Percentiles rank a stretch among this genome's conserved stretches.
Evolutionary conservation across 2,113 vertebrate genomes (phyloP).

Genomic region (Stegostoma tigrinum): DNA sequence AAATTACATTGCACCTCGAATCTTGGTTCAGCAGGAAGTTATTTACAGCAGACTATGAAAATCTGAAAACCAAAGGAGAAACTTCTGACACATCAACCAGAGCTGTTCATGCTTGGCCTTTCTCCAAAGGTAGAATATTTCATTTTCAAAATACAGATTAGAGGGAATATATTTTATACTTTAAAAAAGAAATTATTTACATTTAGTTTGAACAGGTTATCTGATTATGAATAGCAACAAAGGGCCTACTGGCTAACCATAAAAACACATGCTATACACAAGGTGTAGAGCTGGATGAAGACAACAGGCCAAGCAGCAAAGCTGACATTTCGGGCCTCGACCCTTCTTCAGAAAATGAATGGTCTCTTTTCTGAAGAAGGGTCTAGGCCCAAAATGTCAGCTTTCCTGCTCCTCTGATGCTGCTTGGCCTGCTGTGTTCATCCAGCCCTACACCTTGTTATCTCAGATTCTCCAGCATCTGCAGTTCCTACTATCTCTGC

Average conservation of each 20-base stretch:
- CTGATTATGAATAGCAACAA: background rate
- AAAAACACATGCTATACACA: background rate
- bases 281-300: no score
- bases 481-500: no score
- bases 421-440: no score
- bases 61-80: background rate
- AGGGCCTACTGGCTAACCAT: background rate
- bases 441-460: no score
- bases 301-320: no score
- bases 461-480: no score
- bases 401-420: no score
- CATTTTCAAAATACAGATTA: background rate
- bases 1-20: background rate
- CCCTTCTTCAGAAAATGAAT: no score
- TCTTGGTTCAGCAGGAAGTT: background rate
- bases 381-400: no score
- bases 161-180: background rate
- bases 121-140: background rate
- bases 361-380: no score
- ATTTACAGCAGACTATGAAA: background rate
- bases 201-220: background rate
- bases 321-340: no score
- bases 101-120: background rate
- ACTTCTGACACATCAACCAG: background rate
- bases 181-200: background rate